These are phyloP conservation scores for Drosophila anomalata DNA, from an alignment of 2,888 invertebrate genomes.

Conservation along the genomic window DNA sequence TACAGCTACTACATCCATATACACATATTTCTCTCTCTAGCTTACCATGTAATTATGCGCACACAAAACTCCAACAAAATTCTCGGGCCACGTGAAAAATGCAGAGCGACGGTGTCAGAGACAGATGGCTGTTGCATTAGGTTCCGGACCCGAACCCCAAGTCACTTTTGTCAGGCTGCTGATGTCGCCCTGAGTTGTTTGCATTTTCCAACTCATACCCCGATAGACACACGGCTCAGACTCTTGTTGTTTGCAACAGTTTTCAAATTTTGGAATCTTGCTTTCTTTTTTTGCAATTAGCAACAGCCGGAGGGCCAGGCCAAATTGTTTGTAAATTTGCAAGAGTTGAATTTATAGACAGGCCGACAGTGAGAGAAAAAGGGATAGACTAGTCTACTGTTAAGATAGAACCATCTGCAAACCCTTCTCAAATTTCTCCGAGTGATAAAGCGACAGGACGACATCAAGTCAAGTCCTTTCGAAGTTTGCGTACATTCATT, in stretches of 20 bases:
- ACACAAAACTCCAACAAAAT: conserved; percentile 64
- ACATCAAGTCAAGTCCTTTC: conserved; percentile 29
- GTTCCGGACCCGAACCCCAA: conserved; percentile 7
- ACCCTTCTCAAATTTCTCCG: not conserved
- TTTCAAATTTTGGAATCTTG: conserved; percentile 44
- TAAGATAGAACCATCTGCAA: not conserved
- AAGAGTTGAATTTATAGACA: conserved; percentile 19
- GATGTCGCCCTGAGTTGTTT: conserved; percentile 48
- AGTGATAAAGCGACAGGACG: conserved; percentile 13
- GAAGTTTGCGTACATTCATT: conserved; percentile 68
- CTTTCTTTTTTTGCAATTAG: conserved; percentile 63
- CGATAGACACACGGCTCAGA: conserved; percentile 7
- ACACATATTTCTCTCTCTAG: conserved; percentile 14
- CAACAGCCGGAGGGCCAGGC: conserved; percentile 48
- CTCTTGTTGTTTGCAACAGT: conserved; percentile 28
- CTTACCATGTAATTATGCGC: conserved; percentile 71
- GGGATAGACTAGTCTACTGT: not conserved
- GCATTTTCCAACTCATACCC: conserved; percentile 42
- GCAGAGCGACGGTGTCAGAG: conserved; percentile 21
- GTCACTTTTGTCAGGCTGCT: conserved; percentile 40
- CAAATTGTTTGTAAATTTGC: conserved; percentile 71
- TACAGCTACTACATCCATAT: not conserved
- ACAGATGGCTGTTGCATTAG: conserved; percentile 47
- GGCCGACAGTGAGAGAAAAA: conserved; percentile 5
- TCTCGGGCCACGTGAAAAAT: conserved; percentile 62